Base-by-base conservation (phyloP, 2,797 vertebrate species). In the Echeneis naucrates region DNA sequence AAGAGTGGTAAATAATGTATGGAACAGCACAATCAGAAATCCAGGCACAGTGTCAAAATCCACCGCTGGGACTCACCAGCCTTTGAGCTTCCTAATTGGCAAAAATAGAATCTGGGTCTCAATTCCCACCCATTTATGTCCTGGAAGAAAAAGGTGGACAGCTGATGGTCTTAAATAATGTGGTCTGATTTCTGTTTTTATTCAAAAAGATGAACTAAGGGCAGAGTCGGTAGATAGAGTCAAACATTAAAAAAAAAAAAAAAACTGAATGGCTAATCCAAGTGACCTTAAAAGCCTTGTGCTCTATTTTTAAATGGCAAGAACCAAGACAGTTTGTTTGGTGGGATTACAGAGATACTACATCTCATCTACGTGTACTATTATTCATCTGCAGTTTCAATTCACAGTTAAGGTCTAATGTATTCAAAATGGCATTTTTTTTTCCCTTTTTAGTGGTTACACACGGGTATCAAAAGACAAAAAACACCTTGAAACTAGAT, bases 71-170 rank as follows among this genome's bases (percentile, higher is more conserved):
- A 83, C 27, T 27, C 56, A 55, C 67, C 56, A n/a, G 71, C 74
- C 48, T 69, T 64, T 79, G 40, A 3, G 40, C 66, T 68, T 76
- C 42, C 38, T 83, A 78, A 68, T 78, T 74, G 78, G 65, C 61
- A 75, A 68, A 81, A 83, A 84, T 68, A 82, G 76, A 88, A 88
- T 78, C 50, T 81, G 75, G 79, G 78, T 84, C 81, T 83, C 66
- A 53, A 37, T 72, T 54, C 30, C 23, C 63, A 64, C 65, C 68
- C 61, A 9, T 82, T 72, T 65, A 38, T 73, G 80, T 33, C 27
- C 60, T 14, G 33, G 40, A 59, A 54, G 64, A 65, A 80, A 71
- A 50, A 69, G 59, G 55, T 66, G 74, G 23, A 78, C 81, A 78
- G 77, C 40, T 52, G 45, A 48, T 48, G 72, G 50, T 80, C 48